phyloP scores from a whole-genome alignment of 1,140 invertebrate species.

The Heliothis subflexa region DNA sequence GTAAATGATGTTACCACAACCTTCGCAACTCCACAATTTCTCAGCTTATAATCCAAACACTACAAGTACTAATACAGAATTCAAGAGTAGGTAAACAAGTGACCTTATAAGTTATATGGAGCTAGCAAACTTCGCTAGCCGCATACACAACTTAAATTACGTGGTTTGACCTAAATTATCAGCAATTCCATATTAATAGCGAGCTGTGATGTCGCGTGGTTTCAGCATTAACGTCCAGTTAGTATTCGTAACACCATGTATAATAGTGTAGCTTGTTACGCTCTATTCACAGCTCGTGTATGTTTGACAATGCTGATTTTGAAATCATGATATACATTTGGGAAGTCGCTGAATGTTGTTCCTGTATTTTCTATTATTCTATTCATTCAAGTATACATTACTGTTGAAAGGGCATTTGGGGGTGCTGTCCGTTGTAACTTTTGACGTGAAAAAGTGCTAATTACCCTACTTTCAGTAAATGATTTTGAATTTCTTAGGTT shows the following conservation, averaged over 20 bases:
- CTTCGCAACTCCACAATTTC: background rate
- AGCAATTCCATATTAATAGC: slow-evolving; percentile 38
- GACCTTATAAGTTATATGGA: slow-evolving; percentile 21
- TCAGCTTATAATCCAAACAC: background rate
- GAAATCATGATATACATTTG: too few species aligned
- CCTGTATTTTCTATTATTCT: too few species aligned
- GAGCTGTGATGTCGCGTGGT: background rate
- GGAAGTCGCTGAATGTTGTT: too few species aligned
- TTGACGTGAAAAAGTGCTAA: background rate
- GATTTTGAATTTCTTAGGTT: background rate
- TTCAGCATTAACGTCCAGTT: slow-evolving; percentile 27
- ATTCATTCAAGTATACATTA: too few species aligned
- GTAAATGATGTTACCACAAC: background rate
- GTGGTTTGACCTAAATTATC: slow-evolving; percentile 31
- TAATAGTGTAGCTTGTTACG: background rate
- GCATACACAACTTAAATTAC: slow-evolving; percentile 16
- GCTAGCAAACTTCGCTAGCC: slow-evolving; percentile 1
- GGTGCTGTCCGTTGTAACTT: background rate
- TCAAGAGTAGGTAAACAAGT: slow-evolving; percentile 9
- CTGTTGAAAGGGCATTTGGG: too few species aligned
- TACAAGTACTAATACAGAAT: background rate
- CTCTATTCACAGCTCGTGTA: too few species aligned
- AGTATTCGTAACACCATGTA: background rate
- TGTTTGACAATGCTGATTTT: too few species aligned
- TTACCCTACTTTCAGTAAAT: too few species aligned